These are phyloP conservation scores for Dendrolimus houi DNA, from an alignment of 2,888 invertebrate genomes.

Conservation along the genomic window DNA sequence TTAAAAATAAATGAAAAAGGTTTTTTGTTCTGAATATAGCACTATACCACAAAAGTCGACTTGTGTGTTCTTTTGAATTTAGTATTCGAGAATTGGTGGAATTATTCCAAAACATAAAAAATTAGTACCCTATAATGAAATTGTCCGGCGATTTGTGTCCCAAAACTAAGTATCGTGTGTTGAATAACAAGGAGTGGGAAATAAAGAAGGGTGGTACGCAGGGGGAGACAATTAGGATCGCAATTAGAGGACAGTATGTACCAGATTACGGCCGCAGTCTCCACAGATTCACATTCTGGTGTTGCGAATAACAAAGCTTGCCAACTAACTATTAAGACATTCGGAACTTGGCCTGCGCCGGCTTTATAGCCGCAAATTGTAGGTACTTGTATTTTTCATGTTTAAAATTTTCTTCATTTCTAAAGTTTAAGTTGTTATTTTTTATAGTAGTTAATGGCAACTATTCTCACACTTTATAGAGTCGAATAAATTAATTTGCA, in stretches of 20 bases:
- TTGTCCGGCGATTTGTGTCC: conserved; percentile 1
- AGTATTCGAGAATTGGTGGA: too few relatives aligned
- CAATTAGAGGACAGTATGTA: conserved; percentile 75
- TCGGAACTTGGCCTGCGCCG: conserved; percentile 10
- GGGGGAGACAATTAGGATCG: conserved; percentile 64
- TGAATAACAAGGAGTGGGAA: conserved; percentile 26
- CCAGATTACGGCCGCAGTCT: conserved; percentile 63
- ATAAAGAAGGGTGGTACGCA: conserved; percentile 40
- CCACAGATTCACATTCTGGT: conserved; percentile 56
- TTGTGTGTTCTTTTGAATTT: too few relatives aligned
- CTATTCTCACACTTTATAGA: too few relatives aligned
- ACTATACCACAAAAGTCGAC: too few relatives aligned
- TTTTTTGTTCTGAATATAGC: too few relatives aligned
- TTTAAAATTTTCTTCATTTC: too few relatives aligned
- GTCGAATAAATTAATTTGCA: too few relatives aligned
- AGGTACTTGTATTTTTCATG: conserved; percentile 1
- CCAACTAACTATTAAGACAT: conserved; percentile 69
- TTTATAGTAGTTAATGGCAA: too few relatives aligned
- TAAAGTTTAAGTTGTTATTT: too few relatives aligned
- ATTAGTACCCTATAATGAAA: conserved; percentile 5
- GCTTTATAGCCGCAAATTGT: conserved; percentile 5
- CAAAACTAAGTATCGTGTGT: conserved; percentile 13
- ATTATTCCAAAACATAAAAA: too few relatives aligned
- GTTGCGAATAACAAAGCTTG: conserved; percentile 60
- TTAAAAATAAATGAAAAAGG: too few relatives aligned